These are phyloP conservation scores for Anguilla marmorata DNA, from an alignment of 2,797 vertebrate species.

Conservation along the genomic window DNA sequence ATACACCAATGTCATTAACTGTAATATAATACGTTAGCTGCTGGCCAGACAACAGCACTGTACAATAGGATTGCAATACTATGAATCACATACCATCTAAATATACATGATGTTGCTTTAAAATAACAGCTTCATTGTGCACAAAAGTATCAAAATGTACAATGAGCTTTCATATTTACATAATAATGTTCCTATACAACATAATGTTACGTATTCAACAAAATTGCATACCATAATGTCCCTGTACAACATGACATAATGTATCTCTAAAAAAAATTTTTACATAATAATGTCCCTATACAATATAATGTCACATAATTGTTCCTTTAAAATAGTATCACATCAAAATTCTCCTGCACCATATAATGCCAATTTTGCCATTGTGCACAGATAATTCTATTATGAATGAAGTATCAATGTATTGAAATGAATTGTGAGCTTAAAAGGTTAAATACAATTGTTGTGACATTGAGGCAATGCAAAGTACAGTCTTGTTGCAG, in stretches of 20 bases:
- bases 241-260: too few species aligned
- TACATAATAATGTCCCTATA: too few species aligned
- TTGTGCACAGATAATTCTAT: neutral
- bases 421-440: neutral
- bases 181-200: neutral
- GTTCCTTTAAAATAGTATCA: neutral
- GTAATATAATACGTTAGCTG: neutral
- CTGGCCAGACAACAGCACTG: neutral
- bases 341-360: neutral
- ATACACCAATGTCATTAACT: neutral
- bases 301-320: too few species aligned
- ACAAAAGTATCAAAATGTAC: neutral
- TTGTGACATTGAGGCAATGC: neutral
- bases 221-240: neutral
- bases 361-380: neutral
- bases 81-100: neutral
- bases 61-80: neutral
- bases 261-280: too few species aligned
- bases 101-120: neutral
- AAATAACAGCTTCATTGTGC: neutral
- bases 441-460: neutral
- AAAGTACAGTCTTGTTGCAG: neutral
- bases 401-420: neutral
- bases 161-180: neutral
- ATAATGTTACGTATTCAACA: neutral